These are phyloP conservation scores for Monoplex corrugatus DNA, from an alignment of 2,888 invertebrate species.

Conservation along the genomic window DNA sequence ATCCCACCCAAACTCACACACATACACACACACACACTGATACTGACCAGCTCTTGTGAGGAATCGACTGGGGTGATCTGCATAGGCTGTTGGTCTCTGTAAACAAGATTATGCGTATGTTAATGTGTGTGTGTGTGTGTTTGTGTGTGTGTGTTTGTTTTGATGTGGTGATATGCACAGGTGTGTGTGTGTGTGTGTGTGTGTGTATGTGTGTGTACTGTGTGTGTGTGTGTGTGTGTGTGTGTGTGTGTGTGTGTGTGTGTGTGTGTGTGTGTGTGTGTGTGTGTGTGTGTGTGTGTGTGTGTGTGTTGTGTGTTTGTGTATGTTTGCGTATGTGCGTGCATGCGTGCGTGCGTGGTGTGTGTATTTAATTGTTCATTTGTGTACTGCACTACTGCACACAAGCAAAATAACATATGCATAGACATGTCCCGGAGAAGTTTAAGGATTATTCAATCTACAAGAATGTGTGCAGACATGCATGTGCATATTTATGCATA, in stretches of 20 bases:
- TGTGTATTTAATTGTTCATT: too few relatives aligned
- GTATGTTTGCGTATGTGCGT: too few relatives aligned
- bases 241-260: conserved; percentile 17
- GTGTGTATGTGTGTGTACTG: not conserved
- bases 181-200: conserved; percentile 4
- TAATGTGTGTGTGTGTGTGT: conserved; percentile 17
- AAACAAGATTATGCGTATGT: conserved; percentile 21
- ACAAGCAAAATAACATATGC: too few relatives aligned
- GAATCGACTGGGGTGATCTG: conserved; percentile 62
- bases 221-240: conserved; percentile 15
- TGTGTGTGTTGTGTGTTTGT: not conserved
- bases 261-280: not conserved
- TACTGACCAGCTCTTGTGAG: conserved; percentile 63
- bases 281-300: not conserved
- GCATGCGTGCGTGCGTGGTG: too few relatives aligned
- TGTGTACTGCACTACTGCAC: too few relatives aligned
- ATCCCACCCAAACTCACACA: not conserved
- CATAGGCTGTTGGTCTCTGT: conserved; percentile 67
- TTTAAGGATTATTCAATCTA: too few relatives aligned
- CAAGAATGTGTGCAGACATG: too few relatives aligned
- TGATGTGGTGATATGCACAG: not conserved
- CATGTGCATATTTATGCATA: too few relatives aligned
- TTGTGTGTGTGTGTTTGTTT: conserved; percentile 23
- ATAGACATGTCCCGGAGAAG: too few relatives aligned
- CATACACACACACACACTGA: not conserved